phyloP scores from a whole-genome alignment of 2,888 invertebrate species.

The Dryobota labecula region DNA sequence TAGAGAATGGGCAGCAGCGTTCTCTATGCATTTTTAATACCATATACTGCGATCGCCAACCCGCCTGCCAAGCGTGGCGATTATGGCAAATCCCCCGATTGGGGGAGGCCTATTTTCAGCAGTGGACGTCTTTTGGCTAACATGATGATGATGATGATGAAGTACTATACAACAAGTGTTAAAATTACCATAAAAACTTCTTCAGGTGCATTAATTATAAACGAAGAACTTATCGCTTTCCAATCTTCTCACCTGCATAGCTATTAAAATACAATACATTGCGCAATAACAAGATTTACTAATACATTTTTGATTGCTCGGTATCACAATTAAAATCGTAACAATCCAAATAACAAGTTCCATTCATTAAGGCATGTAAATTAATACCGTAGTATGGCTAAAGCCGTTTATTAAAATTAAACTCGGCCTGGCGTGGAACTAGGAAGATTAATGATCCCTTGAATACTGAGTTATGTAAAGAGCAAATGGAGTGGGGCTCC shows the following conservation, averaged over 20 bases:
- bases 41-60: no score
- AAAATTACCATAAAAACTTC: slow-evolving; percentile 6
- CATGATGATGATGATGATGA: no score
- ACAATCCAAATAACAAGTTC: slow-evolving; percentile 76
- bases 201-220: not conserved
- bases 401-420: slow-evolving; percentile 90
- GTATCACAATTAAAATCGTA: slow-evolving; percentile 73
- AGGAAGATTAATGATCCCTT: slow-evolving; percentile 90
- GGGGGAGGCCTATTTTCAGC: no score
- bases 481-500: slow-evolving; percentile 87
- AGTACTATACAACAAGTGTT: slow-evolving; percentile 15
- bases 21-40: no score
- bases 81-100: no score
- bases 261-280: slow-evolving; percentile 36
- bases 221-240: slow-evolving; percentile 17
- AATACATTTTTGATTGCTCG: slow-evolving; percentile 67
- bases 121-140: no score
- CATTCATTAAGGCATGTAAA: slow-evolving; percentile 85
- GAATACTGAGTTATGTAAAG: slow-evolving; percentile 90
- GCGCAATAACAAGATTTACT: slow-evolving; percentile 53
- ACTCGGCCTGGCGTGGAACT: slow-evolving; percentile 88
- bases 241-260: slow-evolving; percentile 17
- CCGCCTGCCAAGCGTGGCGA: no score
- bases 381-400: slow-evolving; percentile 84
- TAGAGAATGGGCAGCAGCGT: no score